Evolutionary conservation across 2,113 vertebrate species (phyloP).

Genomic region (Monopterus albus): DNA sequence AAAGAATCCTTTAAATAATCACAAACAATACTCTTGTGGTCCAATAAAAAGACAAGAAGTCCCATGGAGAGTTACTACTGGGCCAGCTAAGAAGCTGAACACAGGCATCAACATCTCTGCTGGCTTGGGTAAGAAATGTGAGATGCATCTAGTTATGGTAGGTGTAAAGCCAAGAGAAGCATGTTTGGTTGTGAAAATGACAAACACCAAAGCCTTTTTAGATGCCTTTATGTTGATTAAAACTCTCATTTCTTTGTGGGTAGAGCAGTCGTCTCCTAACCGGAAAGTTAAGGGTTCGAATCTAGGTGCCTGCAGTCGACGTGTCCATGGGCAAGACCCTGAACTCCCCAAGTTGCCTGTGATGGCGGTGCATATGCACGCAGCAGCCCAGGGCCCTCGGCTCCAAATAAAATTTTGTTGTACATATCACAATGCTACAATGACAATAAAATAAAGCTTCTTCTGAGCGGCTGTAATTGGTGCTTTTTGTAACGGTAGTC

Average conservation of each 20-base stretch:
- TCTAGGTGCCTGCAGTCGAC: no score
- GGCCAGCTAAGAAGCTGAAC: conserved; percentile 34
- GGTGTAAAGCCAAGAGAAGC: conserved; percentile 8
- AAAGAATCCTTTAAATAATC: conserved; percentile 88
- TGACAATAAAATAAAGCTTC: no score
- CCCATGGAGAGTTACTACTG: conserved; percentile 44
- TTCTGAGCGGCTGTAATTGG: no score
- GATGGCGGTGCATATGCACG: no score
- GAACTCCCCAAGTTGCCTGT: no score
- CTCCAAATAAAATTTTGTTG: no score
- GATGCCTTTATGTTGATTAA: conserved; percentile 6
- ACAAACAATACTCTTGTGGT: conserved; percentile 91
- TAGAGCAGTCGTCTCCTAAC: no score
- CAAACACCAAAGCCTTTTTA: conserved; percentile 12
- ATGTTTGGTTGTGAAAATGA: conserved; percentile 3
- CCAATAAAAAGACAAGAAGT: conserved; percentile 69
- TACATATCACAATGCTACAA: no score
- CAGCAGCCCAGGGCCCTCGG: no score
- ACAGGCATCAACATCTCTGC: conserved; percentile 29
- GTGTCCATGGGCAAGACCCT: no score
- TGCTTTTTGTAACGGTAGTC: no score
- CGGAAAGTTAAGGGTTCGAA: no score
- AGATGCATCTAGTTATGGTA: conserved; percentile 41
- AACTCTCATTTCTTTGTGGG: not conserved
- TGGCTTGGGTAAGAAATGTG: conserved; percentile 32